These are phyloP conservation scores for Clupea harengus DNA, from an alignment of 2,113 vertebrate genomes.

Conservation along the genomic window DNA sequence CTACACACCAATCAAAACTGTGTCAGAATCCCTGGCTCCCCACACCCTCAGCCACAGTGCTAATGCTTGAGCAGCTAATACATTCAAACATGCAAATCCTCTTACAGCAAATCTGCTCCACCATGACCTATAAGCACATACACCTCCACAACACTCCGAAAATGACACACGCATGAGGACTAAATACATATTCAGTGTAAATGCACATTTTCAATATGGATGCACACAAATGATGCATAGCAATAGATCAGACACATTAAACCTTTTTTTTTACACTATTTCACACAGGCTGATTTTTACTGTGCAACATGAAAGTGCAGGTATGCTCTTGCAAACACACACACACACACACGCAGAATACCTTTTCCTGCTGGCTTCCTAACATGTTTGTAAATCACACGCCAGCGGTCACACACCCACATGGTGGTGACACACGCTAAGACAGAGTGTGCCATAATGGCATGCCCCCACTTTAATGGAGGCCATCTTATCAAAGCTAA, in stretches of 20 bases:
- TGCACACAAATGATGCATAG: not conserved
- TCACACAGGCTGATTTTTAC: not conserved
- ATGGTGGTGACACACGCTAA: not conserved
- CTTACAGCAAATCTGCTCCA: not conserved
- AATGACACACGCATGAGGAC: not conserved
- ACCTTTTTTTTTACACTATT: not conserved
- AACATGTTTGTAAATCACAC: conserved; percentile 9
- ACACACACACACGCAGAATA: not conserved
- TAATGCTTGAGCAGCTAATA: not conserved
- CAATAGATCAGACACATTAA: not conserved
- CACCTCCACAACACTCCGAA: not conserved
- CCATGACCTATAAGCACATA: not conserved
- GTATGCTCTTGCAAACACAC: not conserved
- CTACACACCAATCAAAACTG: conserved; percentile 10
- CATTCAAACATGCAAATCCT: conserved; percentile 8
- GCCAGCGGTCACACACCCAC: not conserved
- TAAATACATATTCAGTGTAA: not conserved
- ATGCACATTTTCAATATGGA: not conserved
- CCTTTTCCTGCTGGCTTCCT: not conserved
- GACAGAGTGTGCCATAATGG: not conserved
- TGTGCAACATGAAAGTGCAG: not conserved
- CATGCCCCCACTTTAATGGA: conserved; percentile 40
- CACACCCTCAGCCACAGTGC: not conserved
- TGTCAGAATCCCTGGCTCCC: not conserved
- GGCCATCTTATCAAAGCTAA: conserved; percentile 66